Evolutionary conservation across 2,888 invertebrate genomes (phyloP), one percentile per base, ranked within the genome.

Genomic region (Ornithoptera priamus): DNA sequence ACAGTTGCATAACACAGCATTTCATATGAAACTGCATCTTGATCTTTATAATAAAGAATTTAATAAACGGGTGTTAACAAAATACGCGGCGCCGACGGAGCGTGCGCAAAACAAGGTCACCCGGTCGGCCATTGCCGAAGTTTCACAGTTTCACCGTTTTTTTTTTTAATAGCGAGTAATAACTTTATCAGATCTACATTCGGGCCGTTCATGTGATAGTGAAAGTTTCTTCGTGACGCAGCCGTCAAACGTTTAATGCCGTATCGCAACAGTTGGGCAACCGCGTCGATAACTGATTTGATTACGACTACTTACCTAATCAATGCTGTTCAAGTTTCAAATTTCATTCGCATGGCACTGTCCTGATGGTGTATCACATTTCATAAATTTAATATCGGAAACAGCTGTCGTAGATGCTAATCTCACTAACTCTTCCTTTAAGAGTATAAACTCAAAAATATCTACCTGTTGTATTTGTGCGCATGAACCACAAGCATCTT

Each of bases 91-190:
- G 65, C 70, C 85, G 80, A 73, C 86, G 76, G 78, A 84, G 81
- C 86, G 84, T 86, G 80, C 68, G 73, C 66, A 72, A 70, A 61
- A 78, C 87, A 87, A 87, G 87, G 87, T 85, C 83, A 80, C 77
- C 72, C 67, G 75, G 74, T 73, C 72, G 69, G 65, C 77, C 76
- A 74, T 80, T 78, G 76, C 79, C 76, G 64, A 67, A 70, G 67
- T 70, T 67, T 84, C 86, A 82, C 84, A 62, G 79, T 86, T 79
- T 85, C 85, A 82, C 83, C 80, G 57, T 20, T 24, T 80, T 81
- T 77, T 80, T 73, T 77, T 79, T 78, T 73, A 71, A 73, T 72
- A 70, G 73, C 67, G 68, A 71, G 39, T 67, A 66, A 72, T 73
- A 69, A 71, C 65, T 68, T 73, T 74, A 81, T 79, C 79, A 77